Conservation (phyloP, 1,140 invertebrate genomes). For the Yoshiicerus persimilis region DNA sequence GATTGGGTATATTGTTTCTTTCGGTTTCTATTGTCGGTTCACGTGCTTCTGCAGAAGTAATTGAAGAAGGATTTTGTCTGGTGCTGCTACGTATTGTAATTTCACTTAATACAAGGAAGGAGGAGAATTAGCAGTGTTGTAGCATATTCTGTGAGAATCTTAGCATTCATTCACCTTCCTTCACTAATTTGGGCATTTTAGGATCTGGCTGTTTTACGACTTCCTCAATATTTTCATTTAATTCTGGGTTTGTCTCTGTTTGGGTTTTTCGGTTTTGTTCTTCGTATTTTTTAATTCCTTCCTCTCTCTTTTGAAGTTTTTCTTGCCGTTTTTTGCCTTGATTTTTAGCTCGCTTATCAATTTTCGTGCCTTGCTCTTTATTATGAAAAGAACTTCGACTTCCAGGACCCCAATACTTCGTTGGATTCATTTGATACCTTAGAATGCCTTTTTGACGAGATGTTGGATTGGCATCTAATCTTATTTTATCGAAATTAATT, state of each 20-base stretch:
- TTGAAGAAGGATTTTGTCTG: background rate
- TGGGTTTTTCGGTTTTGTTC: background rate
- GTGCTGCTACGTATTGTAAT: background rate
- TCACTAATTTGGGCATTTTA: background rate
- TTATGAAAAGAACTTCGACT: constrained; percentile 55
- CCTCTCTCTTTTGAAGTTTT: background rate
- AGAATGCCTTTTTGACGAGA: constrained; percentile 72
- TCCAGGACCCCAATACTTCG: constrained; percentile 86
- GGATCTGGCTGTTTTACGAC: background rate
- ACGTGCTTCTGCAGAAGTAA: background rate
- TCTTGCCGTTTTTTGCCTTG: background rate
- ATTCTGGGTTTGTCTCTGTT: background rate
- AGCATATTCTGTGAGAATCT: background rate
- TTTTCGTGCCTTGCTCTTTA: background rate
- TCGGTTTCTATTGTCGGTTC: background rate
- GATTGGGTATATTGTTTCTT: background rate
- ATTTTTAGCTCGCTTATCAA: background rate
- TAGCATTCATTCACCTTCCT: background rate
- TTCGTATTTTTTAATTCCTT: background rate
- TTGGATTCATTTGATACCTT: constrained; percentile 85
- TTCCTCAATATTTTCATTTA: background rate
- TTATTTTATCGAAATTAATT: constrained; percentile 62
- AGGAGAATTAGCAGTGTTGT: background rate
- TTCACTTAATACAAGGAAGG: background rate
- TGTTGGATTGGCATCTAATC: constrained; percentile 70